Percentiles rank a stretch among this genome's conserved stretches.
Evolutionary conservation across 2,888 invertebrate genomes (phyloP).

Genomic region (Anthophora plumipes): DNA sequence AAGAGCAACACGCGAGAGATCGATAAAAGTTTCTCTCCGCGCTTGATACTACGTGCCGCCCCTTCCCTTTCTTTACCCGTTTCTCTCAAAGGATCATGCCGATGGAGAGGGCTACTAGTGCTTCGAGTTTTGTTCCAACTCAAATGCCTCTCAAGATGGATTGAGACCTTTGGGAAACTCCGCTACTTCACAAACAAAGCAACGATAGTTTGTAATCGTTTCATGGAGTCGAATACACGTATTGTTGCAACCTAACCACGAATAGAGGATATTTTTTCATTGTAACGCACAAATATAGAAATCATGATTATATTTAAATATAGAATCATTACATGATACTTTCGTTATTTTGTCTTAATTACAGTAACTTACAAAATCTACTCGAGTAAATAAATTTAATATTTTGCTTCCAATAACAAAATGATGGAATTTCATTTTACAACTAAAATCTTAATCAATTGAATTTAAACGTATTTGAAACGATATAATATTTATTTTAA

Average conservation of each 20-base stretch:
- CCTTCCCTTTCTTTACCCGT: constrained; percentile 20
- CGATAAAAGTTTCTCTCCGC: constrained; percentile 15
- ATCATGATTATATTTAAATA: too few species aligned
- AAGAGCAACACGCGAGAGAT: constrained; percentile 26
- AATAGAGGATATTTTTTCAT: not conserved
- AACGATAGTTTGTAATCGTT: not conserved
- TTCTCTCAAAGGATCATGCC: constrained; percentile 19
- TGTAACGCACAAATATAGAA: too few species aligned
- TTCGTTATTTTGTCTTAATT: too few species aligned
- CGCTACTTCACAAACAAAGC: not conserved
- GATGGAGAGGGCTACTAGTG: constrained; percentile 1
- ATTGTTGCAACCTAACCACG: not conserved
- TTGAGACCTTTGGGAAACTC: constrained; percentile 19
- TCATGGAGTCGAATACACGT: not conserved
- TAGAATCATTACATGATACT: too few species aligned
- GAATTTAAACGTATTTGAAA: too few species aligned
- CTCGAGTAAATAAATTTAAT: too few species aligned
- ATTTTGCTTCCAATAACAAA: too few species aligned
- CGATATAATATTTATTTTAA: too few species aligned
- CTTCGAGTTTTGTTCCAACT: constrained; percentile 34
- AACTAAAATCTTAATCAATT: too few species aligned
- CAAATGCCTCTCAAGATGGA: constrained; percentile 21
- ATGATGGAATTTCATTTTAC: too few species aligned
- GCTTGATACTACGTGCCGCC: not conserved
- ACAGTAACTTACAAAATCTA: too few species aligned